These are phyloP conservation scores for Nyctereutes procyonoides DNA, from an alignment of 2,113 vertebrate species.

Conservation along the genomic window DNA sequence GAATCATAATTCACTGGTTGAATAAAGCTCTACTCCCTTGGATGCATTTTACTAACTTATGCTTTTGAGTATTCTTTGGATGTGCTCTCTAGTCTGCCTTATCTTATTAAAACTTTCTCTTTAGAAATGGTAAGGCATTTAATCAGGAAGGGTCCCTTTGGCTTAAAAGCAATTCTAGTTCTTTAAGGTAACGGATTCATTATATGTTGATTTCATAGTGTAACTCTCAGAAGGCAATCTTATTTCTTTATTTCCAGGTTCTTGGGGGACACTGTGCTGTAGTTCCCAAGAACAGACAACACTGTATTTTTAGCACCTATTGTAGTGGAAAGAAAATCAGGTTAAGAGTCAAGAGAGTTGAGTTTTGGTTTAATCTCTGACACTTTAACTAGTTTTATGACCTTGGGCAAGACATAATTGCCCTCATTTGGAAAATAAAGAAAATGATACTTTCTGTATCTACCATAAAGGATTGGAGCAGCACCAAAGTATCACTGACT, in stretches of 20 bases:
- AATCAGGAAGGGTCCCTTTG: slow-evolving; percentile 71
- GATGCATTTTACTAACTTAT: background rate
- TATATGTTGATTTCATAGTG: slow-evolving; percentile 60
- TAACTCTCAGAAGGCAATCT: slow-evolving; percentile 74
- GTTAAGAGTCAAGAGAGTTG: slow-evolving; percentile 80
- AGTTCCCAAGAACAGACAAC: slow-evolving; percentile 70
- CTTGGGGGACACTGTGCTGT: slow-evolving; percentile 59
- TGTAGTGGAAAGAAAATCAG: slow-evolving; percentile 70
- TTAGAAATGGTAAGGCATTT: slow-evolving; percentile 61
- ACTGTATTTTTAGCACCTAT: slow-evolving; percentile 76
- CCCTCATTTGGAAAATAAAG: slow-evolving; percentile 66
- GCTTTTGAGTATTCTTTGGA: background rate
- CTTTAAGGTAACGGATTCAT: slow-evolving; percentile 70
- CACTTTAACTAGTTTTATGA: slow-evolving; percentile 76
- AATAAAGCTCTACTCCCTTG: background rate
- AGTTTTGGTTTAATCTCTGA: slow-evolving; percentile 75
- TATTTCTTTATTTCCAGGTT: slow-evolving; percentile 73
- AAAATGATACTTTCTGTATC: slow-evolving; percentile 44
- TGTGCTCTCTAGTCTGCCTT: background rate
- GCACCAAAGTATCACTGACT: background rate
- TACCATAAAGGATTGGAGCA: background rate
- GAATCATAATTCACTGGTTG: background rate
- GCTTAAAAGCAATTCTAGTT: slow-evolving; percentile 75
- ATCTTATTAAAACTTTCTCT: slow-evolving; percentile 50
- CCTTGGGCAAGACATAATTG: slow-evolving; percentile 73